Evolutionary conservation across 2,888 invertebrate genomes (phyloP).

Genomic region (Salticus scenicus): DNA sequence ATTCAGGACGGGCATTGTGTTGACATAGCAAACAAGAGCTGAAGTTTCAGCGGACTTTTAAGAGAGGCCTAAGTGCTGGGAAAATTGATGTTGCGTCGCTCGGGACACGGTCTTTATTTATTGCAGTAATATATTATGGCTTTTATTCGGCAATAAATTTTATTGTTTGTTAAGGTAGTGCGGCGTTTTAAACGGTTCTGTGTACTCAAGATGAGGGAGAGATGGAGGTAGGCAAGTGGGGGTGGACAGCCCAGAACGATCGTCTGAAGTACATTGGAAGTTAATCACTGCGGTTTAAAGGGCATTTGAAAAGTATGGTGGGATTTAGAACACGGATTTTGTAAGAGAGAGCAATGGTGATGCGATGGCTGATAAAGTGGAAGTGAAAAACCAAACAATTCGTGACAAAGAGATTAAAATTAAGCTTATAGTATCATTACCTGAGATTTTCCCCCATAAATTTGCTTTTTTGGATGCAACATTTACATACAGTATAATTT

Average conservation of each 20-base stretch:
- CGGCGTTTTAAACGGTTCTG: constrained; percentile 53
- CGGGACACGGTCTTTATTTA: constrained; percentile 60
- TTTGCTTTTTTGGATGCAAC: no score
- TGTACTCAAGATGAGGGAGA: neutral
- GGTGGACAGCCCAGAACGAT: neutral
- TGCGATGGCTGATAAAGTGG: no score
- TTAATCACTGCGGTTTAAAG: constrained; percentile 28
- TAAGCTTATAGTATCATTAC: no score
- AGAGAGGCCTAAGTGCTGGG: constrained; percentile 40
- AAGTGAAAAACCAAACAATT: no score
- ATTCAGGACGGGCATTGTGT: constrained; percentile 28
- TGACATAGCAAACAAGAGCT: constrained; percentile 61
- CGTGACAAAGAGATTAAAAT: no score
- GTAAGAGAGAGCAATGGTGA: no score
- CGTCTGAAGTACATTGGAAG: constrained; percentile 29
- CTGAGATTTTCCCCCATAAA: no score
- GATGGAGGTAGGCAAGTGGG: neutral
- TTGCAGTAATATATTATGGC: constrained; percentile 65
- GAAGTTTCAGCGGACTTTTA: constrained; percentile 24
- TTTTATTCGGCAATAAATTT: constrained; percentile 69
- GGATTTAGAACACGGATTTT: neutral
- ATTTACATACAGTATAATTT: no score
- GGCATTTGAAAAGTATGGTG: neutral
- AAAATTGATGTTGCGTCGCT: constrained; percentile 62
- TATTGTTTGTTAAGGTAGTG: constrained; percentile 64